phyloP scores from a whole-genome alignment of 1,140 invertebrate genomes.

The Sminthurides bifidus region DNA sequence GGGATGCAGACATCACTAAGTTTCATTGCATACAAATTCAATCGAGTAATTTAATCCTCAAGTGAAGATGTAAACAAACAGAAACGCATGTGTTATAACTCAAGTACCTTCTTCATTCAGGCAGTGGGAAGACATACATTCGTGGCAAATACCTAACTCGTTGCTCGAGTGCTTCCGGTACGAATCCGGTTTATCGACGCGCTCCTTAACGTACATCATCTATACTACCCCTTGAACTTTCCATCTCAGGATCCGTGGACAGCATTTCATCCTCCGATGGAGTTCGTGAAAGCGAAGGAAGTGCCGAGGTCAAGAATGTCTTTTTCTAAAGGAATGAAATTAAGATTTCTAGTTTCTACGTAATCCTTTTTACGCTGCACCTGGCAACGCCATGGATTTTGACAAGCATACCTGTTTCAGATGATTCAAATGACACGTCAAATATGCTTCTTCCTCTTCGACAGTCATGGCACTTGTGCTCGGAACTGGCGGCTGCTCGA shows the following conservation, averaged over 20 bases:
- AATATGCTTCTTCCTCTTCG: slow-evolving; percentile 30
- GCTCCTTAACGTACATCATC: slow-evolving; percentile 40
- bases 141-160: too few relatives aligned
- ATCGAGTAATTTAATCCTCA: too few relatives aligned
- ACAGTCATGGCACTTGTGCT: slow-evolving; percentile 30
- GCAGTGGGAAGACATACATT: too few relatives aligned
- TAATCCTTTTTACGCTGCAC: background rate
- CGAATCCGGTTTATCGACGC: too few relatives aligned
- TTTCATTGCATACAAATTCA: too few relatives aligned
- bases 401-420: slow-evolving; percentile 24
- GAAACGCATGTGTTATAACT: too few relatives aligned
- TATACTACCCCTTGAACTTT: slow-evolving; percentile 37
- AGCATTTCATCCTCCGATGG: slow-evolving; percentile 74
- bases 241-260: slow-evolving; percentile 47
- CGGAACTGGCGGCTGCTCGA: slow-evolving; percentile 10
- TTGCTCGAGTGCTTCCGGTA: too few relatives aligned
- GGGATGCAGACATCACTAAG: too few relatives aligned
- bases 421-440: slow-evolving; percentile 26
- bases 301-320: slow-evolving; percentile 60
- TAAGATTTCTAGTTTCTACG: background rate
- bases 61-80: too few relatives aligned
- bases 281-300: slow-evolving; percentile 62
- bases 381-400: background rate
- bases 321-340: slow-evolving; percentile 51
- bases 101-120: too few relatives aligned